Evolutionary conservation across 2,797 vertebrate species (phyloP).

Genomic region (Dendrocincla fuliginosa): DNA sequence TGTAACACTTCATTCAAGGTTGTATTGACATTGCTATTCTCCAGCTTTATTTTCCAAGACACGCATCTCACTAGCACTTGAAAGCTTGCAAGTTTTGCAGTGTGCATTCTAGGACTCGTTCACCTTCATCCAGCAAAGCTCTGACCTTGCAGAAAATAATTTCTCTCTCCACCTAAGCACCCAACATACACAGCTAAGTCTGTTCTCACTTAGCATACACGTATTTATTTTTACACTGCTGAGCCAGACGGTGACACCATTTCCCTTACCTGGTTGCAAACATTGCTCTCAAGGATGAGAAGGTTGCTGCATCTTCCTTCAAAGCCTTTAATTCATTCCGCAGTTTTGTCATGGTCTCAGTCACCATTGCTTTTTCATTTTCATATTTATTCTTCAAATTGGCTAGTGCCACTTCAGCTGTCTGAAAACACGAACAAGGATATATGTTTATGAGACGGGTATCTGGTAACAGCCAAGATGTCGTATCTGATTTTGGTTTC

Average conservation of each 20-base stretch:
- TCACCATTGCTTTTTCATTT: slow-evolving; percentile 97
- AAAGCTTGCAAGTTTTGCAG: slow-evolving; percentile 18
- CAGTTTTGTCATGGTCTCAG: slow-evolving; percentile 98
- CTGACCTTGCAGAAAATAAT: neutral
- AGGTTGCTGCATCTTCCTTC: slow-evolving; percentile 98
- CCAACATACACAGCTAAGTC: neutral
- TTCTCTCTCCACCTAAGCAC: neutral
- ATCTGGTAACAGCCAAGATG: neutral
- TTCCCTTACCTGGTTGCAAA: slow-evolving; percentile 92
- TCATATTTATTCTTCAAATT: slow-evolving; percentile 99
- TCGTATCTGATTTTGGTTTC: neutral
- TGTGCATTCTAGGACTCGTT: neutral
- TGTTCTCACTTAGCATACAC: neutral
- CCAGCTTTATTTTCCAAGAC: slow-evolving; percentile 23
- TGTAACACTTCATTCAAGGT: slow-evolving; percentile 40
- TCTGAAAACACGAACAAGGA: slow-evolving; percentile 77
- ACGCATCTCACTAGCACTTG: neutral
- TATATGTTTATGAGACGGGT: neutral
- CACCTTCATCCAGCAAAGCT: slow-evolving; percentile 6
- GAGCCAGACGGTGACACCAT: neutral
- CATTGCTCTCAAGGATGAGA: slow-evolving; percentile 98
- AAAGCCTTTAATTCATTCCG: slow-evolving; percentile 97
- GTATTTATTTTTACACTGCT: neutral
- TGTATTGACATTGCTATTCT: slow-evolving; percentile 26
- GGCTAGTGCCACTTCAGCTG: slow-evolving; percentile 92